These are phyloP conservation scores for Laticauda laticaudata DNA, from an alignment of 2,113 vertebrate genomes.

Conservation along the genomic window DNA sequence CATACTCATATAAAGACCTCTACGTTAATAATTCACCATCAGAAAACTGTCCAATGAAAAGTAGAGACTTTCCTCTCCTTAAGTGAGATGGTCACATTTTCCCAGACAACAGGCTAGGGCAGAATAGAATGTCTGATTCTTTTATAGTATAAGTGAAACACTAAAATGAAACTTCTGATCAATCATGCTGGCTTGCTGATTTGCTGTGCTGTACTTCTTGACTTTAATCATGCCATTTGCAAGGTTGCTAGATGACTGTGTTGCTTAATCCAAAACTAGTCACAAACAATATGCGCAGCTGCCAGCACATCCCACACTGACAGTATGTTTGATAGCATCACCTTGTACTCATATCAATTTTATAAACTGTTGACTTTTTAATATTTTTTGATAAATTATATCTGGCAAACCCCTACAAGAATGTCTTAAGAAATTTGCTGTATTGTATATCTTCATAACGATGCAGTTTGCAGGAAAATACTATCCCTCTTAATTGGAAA, in stretches of 20 bases:
- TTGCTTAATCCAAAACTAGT: not conserved
- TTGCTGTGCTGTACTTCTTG: not conserved
- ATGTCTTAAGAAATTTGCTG: not conserved
- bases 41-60: not conserved
- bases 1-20: not conserved
- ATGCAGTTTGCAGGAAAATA: not conserved
- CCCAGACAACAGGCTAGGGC: not conserved
- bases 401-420: not conserved
- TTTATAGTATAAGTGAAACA: not conserved
- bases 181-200: not conserved
- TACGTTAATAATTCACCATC: not conserved
- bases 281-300: not conserved
- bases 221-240: not conserved
- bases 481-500: not conserved
- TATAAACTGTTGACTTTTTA: not conserved
- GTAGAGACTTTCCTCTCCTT: not conserved
- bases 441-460: not conserved
- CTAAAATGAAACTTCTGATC: not conserved
- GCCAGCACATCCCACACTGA: not conserved
- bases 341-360: not conserved
- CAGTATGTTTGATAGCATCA: not conserved
- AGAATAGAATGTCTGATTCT: not conserved
- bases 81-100: not conserved
- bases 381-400: not conserved
- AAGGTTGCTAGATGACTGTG: not conserved